Conservation (phyloP, 64 coral and sea anemone species). For the Pocillopora verrucosa region DNA sequence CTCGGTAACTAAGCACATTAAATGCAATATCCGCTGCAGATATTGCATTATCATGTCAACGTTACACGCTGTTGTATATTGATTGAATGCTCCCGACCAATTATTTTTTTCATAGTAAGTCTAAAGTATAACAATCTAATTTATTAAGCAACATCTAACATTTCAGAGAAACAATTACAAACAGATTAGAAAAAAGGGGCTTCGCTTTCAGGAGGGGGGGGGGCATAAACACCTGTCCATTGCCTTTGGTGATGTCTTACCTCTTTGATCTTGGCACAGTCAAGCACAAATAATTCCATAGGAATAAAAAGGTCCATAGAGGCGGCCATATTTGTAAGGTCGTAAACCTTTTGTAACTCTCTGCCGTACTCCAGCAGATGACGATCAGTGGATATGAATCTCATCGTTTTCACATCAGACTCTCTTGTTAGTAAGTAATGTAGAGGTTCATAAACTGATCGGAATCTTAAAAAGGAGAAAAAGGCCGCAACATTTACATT, state of each 20-base stretch:
- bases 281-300: conserved; percentile 91
- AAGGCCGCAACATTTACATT: background rate
- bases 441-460: conserved; percentile 64
- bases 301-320: conserved; percentile 88
- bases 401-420: conserved; percentile 59
- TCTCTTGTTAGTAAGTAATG: conserved; percentile 68
- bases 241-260: conserved; percentile 21
- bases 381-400: conserved; percentile 65
- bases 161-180: too few relatives aligned
- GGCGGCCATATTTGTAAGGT: conserved; percentile 53
- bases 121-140: too few relatives aligned
- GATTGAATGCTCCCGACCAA: too few relatives aligned
- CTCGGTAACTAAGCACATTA: too few relatives aligned
- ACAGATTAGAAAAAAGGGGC: too few relatives aligned
- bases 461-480: conserved; percentile 61
- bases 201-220: background rate
- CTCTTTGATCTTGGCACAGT: conserved; percentile 81
- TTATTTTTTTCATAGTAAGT: too few relatives aligned
- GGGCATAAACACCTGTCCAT: background rate
- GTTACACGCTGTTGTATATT: too few relatives aligned
- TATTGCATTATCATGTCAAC: too few relatives aligned
- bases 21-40: too few relatives aligned
- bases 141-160: too few relatives aligned
- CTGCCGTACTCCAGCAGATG: conserved; percentile 72
- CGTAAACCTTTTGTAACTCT: conserved; percentile 79